Evolutionary conservation across 2,113 vertebrate genomes (phyloP).

Genomic region (Cavia porcellus): DNA sequence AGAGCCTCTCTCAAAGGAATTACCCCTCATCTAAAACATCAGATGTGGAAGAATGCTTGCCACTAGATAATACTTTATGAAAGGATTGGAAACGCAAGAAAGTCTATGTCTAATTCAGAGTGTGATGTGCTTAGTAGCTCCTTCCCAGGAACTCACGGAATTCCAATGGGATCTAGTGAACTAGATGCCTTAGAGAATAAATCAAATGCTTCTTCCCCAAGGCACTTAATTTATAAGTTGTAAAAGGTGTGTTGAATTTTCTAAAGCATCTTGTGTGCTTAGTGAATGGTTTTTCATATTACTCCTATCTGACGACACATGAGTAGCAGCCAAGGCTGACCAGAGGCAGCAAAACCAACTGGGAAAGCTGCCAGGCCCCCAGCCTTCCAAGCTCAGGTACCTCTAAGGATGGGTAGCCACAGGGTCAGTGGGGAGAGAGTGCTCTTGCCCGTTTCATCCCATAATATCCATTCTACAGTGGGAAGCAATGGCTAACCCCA

Average conservation of each 20-base stretch:
- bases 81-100: constrained; percentile 59
- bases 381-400: not conserved
- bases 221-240: constrained; percentile 78
- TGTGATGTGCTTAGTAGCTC: constrained; percentile 60
- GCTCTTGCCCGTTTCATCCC: not conserved
- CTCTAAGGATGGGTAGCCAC: not conserved
- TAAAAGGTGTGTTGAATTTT: constrained; percentile 72
- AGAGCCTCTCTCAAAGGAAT: constrained; percentile 16
- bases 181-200: constrained; percentile 71
- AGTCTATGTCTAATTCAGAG: constrained; percentile 58
- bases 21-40: not conserved
- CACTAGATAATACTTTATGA: not conserved
- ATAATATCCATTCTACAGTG: not conserved
- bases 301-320: constrained; percentile 43
- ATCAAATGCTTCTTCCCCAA: constrained; percentile 69
- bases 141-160: constrained; percentile 68
- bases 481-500: not conserved
- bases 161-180: constrained; percentile 69
- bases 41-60: not conserved
- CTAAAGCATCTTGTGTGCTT: constrained; percentile 51
- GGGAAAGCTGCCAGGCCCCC: not conserved
- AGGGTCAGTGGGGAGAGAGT: not conserved
- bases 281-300: constrained; percentile 65
- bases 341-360: not conserved
- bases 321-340: constrained; percentile 35